Conservation (phyloP, 2,797 vertebrate species). For the Gymnothorax reevesii region DNA sequence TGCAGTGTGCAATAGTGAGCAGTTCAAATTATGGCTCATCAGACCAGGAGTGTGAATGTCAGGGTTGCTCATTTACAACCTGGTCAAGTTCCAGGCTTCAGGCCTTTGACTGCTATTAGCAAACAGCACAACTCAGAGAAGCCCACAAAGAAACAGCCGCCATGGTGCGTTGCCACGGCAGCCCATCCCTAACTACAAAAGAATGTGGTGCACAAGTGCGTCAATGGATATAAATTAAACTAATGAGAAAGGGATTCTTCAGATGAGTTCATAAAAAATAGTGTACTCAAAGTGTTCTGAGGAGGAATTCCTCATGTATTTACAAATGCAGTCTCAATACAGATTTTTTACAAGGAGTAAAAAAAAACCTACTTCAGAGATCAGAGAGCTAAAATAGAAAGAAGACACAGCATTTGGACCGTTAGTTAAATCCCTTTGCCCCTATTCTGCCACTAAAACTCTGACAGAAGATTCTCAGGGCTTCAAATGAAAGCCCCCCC, state of each 20-base stretch:
- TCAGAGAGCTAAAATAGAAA: too few relatives aligned
- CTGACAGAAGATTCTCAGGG: neutral
- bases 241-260: too few relatives aligned
- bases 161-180: conserved; percentile 76
- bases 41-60: conserved; percentile 47
- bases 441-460: neutral
- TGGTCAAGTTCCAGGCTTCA: conserved; percentile 47
- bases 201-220: conserved; percentile 35
- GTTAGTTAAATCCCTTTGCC: neutral
- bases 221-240: neutral
- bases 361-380: too few relatives aligned
- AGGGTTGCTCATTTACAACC: conserved; percentile 57
- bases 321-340: too few relatives aligned
- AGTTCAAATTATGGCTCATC: conserved; percentile 55
- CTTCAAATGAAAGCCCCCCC: neutral
- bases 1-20: conserved; percentile 12
- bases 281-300: too few relatives aligned
- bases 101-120: conserved; percentile 55
- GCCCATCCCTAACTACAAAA: conserved; percentile 66
- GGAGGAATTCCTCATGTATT: too few relatives aligned
- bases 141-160: conserved; percentile 70
- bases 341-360: too few relatives aligned
- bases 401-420: neutral
- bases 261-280: too few relatives aligned
- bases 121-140: conserved; percentile 49